A percentile compares a stretch with the other conserved stretches of the same genome.
phyloP scores from a whole-genome alignment of 2,113 vertebrate genomes.

The Hypocryptadius cinnamomeus region DNA sequence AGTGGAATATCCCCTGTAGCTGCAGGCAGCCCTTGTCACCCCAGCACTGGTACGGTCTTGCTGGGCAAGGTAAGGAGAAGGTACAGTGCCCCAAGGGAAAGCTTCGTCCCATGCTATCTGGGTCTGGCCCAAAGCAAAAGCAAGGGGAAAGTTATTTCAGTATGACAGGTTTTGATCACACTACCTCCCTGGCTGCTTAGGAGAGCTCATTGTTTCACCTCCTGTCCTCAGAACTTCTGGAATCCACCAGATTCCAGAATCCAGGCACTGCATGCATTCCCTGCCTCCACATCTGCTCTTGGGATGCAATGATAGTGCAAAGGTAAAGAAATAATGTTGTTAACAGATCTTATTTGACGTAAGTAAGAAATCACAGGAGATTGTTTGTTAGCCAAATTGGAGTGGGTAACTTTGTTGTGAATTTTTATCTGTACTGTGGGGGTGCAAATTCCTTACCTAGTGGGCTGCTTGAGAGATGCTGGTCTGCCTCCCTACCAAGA shows the following conservation, averaged over 20 bases:
- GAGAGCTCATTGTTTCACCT: neutral
- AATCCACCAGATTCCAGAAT: neutral
- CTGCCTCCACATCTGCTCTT: neutral
- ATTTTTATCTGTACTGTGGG: neutral
- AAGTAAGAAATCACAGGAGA: neutral
- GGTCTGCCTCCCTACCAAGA: neutral
- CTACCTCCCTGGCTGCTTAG: neutral
- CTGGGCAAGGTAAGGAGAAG: neutral
- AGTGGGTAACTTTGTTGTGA: neutral
- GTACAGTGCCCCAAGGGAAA: neutral
- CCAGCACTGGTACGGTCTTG: neutral
- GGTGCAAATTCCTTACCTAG: neutral
- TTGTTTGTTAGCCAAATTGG: neutral
- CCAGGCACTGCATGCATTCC: neutral
- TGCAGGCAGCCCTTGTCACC: neutral
- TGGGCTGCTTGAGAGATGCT: neutral
- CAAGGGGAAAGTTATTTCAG: neutral
- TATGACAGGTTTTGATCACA: neutral
- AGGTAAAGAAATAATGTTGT: neutral
- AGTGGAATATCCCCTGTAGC: neutral
- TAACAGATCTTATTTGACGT: neutral
- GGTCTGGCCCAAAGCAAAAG: neutral
- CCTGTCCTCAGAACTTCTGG: neutral
- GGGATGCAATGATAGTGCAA: neutral
- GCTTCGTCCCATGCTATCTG: neutral